Evolutionary conservation across 2,113 vertebrate species (phyloP).

Genomic region (Boleophthalmus pectinirostris): DNA sequence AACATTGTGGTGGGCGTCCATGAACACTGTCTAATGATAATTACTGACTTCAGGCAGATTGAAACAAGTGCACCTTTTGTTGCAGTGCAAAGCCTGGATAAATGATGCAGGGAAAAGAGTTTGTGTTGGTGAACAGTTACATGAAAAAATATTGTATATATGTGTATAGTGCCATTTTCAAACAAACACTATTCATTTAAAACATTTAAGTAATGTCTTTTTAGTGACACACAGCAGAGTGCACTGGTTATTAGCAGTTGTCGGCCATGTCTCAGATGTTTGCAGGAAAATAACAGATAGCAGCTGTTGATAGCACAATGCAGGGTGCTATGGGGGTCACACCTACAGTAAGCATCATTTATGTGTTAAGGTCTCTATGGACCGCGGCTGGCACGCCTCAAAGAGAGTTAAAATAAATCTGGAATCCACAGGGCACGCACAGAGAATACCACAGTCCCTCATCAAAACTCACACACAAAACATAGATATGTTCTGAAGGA

Average conservation of each 20-base stretch:
- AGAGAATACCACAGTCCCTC: conserved; percentile 14
- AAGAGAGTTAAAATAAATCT: conserved; percentile 56
- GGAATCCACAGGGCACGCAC: conserved; percentile 16
- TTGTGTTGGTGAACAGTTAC: background rate
- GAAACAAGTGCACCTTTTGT: background rate
- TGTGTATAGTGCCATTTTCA: background rate
- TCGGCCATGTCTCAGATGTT: conserved; percentile 38
- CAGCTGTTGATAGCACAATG: conserved; percentile 33
- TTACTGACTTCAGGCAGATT: background rate
- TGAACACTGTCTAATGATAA: background rate
- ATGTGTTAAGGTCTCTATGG: conserved; percentile 40
- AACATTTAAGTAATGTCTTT: background rate
- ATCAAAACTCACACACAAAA: conserved; percentile 14
- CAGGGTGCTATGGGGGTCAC: conserved; percentile 13
- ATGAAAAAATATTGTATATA: background rate
- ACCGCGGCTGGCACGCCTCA: conserved; percentile 25
- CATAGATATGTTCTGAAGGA: background rate
- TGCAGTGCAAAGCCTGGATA: background rate
- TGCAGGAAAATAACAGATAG: conserved; percentile 18
- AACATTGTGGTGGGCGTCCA: conserved; percentile 10
- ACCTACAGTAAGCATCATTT: conserved; percentile 14
- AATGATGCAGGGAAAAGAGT: background rate
- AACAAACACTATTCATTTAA: background rate
- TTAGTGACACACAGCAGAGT: background rate
- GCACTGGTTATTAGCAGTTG: conserved; percentile 7